Evolutionary conservation across 2,888 invertebrate species (phyloP).

Genomic region (Agrotis exclamationis): DNA sequence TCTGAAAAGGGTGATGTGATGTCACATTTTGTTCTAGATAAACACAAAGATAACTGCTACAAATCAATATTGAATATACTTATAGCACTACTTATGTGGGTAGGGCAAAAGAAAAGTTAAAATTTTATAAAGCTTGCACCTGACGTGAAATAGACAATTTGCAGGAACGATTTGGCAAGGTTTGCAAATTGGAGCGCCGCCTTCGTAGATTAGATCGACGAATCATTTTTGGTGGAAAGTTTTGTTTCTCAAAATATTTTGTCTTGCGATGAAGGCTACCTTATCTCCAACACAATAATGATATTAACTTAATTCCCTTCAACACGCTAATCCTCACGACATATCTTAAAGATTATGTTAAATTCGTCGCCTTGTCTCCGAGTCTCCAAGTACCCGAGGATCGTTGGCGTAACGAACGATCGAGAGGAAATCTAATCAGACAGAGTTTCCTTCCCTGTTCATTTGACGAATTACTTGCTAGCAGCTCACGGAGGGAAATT

Average conservation of each 20-base stretch:
- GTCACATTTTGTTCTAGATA: conserved; percentile 22
- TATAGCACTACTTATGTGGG: conserved; percentile 8
- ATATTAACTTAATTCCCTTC: conserved; percentile 6
- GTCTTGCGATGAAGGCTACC: background rate
- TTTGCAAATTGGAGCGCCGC: conserved; percentile 21
- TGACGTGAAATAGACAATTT: conserved; percentile 34
- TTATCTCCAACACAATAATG: background rate
- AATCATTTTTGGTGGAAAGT: background rate
- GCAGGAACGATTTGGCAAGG: conserved; percentile 36
- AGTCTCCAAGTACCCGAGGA: conserved; percentile 22
- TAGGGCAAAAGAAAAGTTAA: conserved; percentile 13
- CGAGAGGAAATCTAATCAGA: conserved; percentile 57
- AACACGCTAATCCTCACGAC: conserved; percentile 12
- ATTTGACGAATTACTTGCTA: conserved; percentile 50
- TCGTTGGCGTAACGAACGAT: conserved; percentile 46
- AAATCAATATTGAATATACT: conserved; percentile 26
- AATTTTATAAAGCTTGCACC: conserved; percentile 22
- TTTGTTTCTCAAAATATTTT: background rate
- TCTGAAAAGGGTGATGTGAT: conserved; percentile 13
- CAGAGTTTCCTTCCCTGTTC: conserved; percentile 32
- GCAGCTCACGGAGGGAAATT: conserved; percentile 30
- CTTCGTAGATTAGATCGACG: background rate
- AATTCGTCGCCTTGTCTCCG: conserved; percentile 23
- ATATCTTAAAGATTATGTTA: conserved; percentile 22
- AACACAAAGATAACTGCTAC: conserved; percentile 38